Conservation (phyloP, 2,113 vertebrate genomes). For the mouse (Mus musculus) region DNA sequence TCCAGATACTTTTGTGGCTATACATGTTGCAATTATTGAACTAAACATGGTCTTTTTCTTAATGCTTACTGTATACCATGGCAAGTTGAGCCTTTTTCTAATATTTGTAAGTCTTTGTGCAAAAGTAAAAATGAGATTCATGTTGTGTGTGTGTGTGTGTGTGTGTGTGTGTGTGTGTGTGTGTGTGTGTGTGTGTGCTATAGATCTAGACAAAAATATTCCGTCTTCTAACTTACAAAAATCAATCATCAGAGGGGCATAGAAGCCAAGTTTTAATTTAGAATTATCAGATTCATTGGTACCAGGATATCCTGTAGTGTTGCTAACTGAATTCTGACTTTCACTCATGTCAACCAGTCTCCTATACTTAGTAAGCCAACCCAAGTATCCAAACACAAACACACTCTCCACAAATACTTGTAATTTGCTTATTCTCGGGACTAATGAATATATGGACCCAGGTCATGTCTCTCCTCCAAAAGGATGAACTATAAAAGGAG, state of each 20-base stretch:
- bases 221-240: slow-evolving; percentile 19
- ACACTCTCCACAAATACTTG: not conserved
- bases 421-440: not conserved
- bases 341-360: not conserved
- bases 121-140: slow-evolving; percentile 8
- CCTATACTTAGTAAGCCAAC: not conserved
- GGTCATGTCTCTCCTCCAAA: not conserved
- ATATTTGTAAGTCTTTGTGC: not conserved
- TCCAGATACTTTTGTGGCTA: not conserved
- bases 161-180: not conserved
- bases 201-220: not conserved
- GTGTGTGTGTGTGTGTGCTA: not conserved
- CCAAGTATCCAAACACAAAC: not conserved
- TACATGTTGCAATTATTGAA: slow-evolving; percentile 6
- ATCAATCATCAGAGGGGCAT: not conserved
- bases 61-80: not conserved
- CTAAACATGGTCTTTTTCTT: slow-evolving; percentile 43
- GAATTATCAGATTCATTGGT: slow-evolving; percentile 13
- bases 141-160: not conserved
- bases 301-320: not conserved
- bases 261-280: slow-evolving; percentile 45
- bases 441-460: not conserved
- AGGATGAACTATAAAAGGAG: not conserved
- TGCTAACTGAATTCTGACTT: not conserved
- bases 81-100: not conserved